Evolutionary conservation across 1,140 invertebrate species (phyloP).

Genomic region (Eriocheir sinensis): DNA sequence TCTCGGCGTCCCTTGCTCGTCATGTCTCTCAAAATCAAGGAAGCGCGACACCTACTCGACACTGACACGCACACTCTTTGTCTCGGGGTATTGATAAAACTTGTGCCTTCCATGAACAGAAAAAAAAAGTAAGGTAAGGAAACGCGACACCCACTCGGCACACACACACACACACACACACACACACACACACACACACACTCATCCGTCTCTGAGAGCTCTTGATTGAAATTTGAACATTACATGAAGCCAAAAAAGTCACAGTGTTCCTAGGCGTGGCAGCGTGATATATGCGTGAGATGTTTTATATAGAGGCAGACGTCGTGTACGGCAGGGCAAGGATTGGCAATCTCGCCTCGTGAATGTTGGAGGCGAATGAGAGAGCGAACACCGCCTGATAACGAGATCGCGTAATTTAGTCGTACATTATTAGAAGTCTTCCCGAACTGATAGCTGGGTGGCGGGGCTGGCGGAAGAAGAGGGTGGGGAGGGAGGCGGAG

Average conservation of each 20-base stretch:
- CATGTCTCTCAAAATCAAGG: too few species aligned
- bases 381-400: neutral
- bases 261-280: neutral
- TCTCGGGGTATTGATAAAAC: too few species aligned
- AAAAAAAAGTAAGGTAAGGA: too few species aligned
- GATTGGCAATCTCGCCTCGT: neutral
- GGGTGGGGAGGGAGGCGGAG: neutral
- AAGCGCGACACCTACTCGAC: too few species aligned
- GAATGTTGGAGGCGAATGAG: neutral
- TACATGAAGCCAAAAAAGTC: neutral
- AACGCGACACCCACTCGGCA: too few species aligned
- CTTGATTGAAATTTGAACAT: neutral
- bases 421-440: neutral
- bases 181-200: neutral
- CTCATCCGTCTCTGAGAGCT: neutral
- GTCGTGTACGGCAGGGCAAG: neutral
- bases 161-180: too few species aligned
- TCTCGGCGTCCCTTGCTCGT: neutral
- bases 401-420: slow-evolving; percentile 4
- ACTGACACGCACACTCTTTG: neutral
- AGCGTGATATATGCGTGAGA: neutral
- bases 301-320: neutral
- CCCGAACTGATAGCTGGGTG: neutral
- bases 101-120: too few species aligned
- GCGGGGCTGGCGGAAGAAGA: too few species aligned